Percentiles rank a stretch among this genome's conserved stretches.
Conservation (phyloP, 2,797 vertebrate species). For the Acanthis flammea region DNA sequence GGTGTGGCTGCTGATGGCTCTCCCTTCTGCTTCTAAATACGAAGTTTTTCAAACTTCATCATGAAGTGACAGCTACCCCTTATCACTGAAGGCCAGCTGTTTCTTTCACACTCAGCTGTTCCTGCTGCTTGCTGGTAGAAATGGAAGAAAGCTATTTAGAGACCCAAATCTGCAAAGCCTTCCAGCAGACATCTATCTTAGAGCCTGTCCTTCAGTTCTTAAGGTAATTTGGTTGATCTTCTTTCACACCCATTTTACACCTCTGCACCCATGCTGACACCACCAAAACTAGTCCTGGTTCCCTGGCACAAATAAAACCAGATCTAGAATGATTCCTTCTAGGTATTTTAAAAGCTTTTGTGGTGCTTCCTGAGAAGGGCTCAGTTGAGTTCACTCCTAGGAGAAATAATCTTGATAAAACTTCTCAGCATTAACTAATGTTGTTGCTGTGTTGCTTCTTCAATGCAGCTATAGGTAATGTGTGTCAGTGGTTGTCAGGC, state of each 20-base stretch:
- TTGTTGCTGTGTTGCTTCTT: not conserved
- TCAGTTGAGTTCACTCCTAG: not conserved
- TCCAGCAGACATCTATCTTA: not conserved
- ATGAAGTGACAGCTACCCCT: conserved; percentile 24
- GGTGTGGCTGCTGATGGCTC: conserved; percentile 19
- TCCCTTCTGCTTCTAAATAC: conserved; percentile 44
- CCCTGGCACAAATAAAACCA: not conserved
- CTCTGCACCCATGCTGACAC: not conserved
- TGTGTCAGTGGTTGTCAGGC: not conserved
- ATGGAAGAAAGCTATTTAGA: conserved; percentile 57
- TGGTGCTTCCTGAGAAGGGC: not conserved
- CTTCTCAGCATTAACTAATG: fast-evolving
- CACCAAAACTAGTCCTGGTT: not conserved
- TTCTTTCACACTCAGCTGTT: conserved; percentile 44
- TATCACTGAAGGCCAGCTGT: conserved; percentile 59
- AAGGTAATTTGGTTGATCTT: not conserved
- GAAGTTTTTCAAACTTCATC: conserved; percentile 32
- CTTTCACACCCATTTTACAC: not conserved
- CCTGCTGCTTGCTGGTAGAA: not conserved
- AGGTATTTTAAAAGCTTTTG: not conserved
- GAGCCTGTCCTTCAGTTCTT: not conserved
- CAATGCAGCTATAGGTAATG: fast-evolving
- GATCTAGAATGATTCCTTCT: not conserved
- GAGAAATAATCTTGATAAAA: not conserved
- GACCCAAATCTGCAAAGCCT: conserved; percentile 27